Evolutionary conservation across 2,113 vertebrate species (phyloP).

Genomic region (Tenrec ecaudatus): DNA sequence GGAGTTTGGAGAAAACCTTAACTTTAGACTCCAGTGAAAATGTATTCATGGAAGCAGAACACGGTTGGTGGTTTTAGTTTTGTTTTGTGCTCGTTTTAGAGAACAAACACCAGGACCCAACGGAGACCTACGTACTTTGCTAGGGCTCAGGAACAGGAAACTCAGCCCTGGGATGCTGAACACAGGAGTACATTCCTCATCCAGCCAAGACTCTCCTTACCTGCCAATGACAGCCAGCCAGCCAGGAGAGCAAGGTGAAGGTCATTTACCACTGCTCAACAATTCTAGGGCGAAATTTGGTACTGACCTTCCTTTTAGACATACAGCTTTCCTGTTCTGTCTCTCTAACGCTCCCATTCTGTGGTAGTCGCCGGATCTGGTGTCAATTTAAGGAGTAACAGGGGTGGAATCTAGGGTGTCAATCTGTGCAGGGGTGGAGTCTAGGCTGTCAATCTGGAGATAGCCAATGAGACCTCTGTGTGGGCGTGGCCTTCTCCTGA

Average conservation of each 20-base stretch:
- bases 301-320: not conserved
- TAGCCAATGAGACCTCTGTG: too few relatives aligned
- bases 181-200: not conserved
- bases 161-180: not conserved
- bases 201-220: not conserved
- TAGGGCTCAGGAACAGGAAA: not conserved
- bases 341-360: not conserved
- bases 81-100: not conserved
- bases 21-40: not conserved
- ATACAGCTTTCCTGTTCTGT: not conserved
- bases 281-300: not conserved
- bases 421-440: too few relatives aligned
- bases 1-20: slow-evolving; percentile 15
- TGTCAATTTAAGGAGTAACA: too few relatives aligned
- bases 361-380: too few relatives aligned
- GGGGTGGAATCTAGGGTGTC: too few relatives aligned
- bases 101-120: not conserved
- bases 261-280: not conserved
- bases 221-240: not conserved
- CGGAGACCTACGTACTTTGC: not conserved
- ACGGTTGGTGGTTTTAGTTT: not conserved
- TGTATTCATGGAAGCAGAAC: slow-evolving; percentile 23
- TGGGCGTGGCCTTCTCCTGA: too few relatives aligned
- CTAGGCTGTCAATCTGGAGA: too few relatives aligned
- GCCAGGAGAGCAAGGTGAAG: not conserved